Evolutionary conservation across 2,113 vertebrate genomes (phyloP), one percentile per base, ranked within the genome.

Genomic region (Campylomormyrus numenius): DNA sequence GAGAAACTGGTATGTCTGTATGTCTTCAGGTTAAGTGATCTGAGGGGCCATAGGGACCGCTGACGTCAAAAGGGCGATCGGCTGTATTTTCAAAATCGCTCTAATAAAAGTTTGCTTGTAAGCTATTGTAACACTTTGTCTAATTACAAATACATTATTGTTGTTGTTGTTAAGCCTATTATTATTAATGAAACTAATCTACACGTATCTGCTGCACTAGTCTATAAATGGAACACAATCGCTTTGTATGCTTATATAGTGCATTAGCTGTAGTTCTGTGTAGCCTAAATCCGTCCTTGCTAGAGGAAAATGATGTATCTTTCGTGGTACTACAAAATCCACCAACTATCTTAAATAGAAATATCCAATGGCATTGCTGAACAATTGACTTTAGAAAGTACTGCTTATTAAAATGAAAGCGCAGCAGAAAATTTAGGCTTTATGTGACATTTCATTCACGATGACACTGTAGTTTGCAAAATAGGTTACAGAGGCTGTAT

Each of bases 381-480:
- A 39, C 31, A 77, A 39, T 5, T 77, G 11, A 80, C 74, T 42
- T 19, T 31, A 13, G 17, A 80, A 80, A 80, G 74, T 80, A 39
- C 74, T 80, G 74, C 39, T 42, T 8, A 8, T 80, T 42, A 19
- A 35, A 39, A 80, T 5, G 4, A 80, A 80, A 5, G 70, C 13
- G 31, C 70, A 39, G 31, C 70, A 35, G 70, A 39, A 77, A 19
- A 27, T 11, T 11, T 27, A 58, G n/a, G 70, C 70, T 77, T 17
- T 58, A 24, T 8, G 31, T 19, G 31, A 77, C 35, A 2, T 17
- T 39, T 39, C 15, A 39, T 35, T 6, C 70, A 17, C 39, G 93
- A 91, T 92, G 94, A 93, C 95, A 80, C 15, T 80, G 58, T 9
- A 31, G n/a, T 80, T 39, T 80, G 74, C 35, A 3, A 39, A 80